These are phyloP conservation scores for Benitochromis conjunctus DNA, from an alignment of 2,113 vertebrate species.

Conservation along the genomic window DNA sequence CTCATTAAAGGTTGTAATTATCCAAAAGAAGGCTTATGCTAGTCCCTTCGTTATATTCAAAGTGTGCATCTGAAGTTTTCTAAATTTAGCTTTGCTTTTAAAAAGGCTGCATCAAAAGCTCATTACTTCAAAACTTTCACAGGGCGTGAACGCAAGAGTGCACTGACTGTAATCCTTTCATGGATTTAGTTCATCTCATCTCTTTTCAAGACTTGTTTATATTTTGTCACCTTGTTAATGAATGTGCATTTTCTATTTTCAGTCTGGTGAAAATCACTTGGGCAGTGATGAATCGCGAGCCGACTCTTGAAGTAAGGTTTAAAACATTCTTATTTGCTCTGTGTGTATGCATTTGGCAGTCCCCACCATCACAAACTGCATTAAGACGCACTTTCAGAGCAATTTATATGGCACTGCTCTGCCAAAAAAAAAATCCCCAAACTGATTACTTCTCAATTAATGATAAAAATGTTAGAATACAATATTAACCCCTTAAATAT, in stretches of 20 bases:
- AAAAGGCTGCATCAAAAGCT: background rate
- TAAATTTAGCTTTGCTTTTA: background rate
- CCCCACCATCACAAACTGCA: background rate
- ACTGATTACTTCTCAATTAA: background rate
- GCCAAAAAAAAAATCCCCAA: background rate
- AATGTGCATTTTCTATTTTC: constrained; percentile 12
- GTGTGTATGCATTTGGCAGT: background rate
- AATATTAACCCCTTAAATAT: background rate
- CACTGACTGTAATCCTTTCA: background rate
- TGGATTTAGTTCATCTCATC: background rate
- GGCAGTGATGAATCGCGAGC: constrained; percentile 1
- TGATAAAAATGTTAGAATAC: background rate
- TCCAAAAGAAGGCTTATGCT: background rate
- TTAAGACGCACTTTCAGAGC: background rate
- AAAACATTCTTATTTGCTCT: background rate
- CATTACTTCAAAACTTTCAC: background rate
- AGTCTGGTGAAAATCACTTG: background rate
- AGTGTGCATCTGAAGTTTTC: background rate
- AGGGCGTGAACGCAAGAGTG: background rate
- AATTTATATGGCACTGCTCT: background rate
- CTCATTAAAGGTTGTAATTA: background rate
- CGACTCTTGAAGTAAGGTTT: background rate
- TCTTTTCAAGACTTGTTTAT: background rate
- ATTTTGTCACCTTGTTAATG: background rate
- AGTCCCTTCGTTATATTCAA: background rate